phyloP scores from a whole-genome alignment of 1,140 invertebrate genomes.

The Colletes gigas region DNA sequence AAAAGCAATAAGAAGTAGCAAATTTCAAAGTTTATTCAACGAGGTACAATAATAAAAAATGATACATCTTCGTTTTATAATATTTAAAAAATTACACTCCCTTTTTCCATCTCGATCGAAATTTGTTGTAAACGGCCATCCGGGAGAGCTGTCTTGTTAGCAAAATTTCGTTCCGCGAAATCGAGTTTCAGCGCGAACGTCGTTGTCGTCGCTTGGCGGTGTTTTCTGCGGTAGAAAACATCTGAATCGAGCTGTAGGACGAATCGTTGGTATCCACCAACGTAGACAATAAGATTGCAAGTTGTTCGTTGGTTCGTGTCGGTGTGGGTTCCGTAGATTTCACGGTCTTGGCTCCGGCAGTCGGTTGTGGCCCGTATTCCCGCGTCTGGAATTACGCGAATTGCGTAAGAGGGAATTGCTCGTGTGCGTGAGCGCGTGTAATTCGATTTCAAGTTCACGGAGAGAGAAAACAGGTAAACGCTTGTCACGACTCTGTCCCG shows the following conservation, averaged over 20 bases:
- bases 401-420: conserved; percentile 58
- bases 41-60: too few relatives aligned
- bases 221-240: neutral
- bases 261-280: neutral
- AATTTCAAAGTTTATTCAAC: too few relatives aligned
- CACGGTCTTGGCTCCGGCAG: conserved; percentile 22
- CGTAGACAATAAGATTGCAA: conserved; percentile 10
- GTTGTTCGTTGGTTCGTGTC: neutral
- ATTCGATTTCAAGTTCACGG: conserved; percentile 66
- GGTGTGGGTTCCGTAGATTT: conserved; percentile 8
- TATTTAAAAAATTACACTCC: too few relatives aligned
- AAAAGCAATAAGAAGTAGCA: too few relatives aligned
- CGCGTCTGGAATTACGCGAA: conserved; percentile 41
- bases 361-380: conserved; percentile 13
- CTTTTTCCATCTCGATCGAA: too few relatives aligned
- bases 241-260: neutral
- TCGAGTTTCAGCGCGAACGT: too few relatives aligned
- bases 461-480: conserved; percentile 58
- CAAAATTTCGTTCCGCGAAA: too few relatives aligned
- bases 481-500: conserved; percentile 20
- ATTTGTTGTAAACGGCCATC: too few relatives aligned
- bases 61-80: too few relatives aligned
- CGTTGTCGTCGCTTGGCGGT: too few relatives aligned
- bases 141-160: too few relatives aligned
- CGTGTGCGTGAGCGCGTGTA: conserved; percentile 59